Evolutionary conservation across 2,888 invertebrate genomes (phyloP).

Genomic region (Ectemnius lituratus): DNA sequence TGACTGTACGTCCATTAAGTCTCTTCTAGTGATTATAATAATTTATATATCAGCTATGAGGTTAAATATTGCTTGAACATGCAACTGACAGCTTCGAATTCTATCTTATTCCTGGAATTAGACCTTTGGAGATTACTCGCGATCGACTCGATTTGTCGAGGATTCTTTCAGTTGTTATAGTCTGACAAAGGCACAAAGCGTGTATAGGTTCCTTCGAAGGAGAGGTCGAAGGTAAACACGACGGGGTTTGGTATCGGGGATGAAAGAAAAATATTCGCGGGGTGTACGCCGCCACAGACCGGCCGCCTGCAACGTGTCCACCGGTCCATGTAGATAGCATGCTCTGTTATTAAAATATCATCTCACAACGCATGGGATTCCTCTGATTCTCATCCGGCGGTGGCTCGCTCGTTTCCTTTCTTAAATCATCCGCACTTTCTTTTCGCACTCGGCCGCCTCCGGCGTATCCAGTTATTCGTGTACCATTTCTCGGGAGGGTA

Average conservation of each 20-base stretch:
- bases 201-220: slow-evolving; percentile 9
- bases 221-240: slow-evolving; percentile 48
- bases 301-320: slow-evolving; percentile 49
- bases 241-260: slow-evolving; percentile 18
- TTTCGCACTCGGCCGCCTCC: too few relatives aligned
- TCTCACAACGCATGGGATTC: slow-evolving; percentile 23
- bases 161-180: background rate
- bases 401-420: background rate
- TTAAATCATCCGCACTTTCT: background rate
- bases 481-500: background rate
- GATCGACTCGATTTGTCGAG: background rate
- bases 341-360: slow-evolving; percentile 53
- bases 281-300: slow-evolving; percentile 18
- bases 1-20: too few relatives aligned
- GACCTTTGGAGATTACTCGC: background rate
- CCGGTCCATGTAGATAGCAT: slow-evolving; percentile 42
- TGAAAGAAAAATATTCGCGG: slow-evolving; percentile 51
- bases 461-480: background rate
- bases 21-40: too few relatives aligned
- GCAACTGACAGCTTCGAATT: too few relatives aligned
- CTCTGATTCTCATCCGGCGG: slow-evolving; percentile 18
- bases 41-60: too few relatives aligned
- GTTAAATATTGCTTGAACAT: too few relatives aligned
- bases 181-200: slow-evolving; percentile 23
- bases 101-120: too few relatives aligned